Evolutionary conservation across 2,888 invertebrate species (phyloP).

Genomic region (Drosophila nigritarsus): DNA sequence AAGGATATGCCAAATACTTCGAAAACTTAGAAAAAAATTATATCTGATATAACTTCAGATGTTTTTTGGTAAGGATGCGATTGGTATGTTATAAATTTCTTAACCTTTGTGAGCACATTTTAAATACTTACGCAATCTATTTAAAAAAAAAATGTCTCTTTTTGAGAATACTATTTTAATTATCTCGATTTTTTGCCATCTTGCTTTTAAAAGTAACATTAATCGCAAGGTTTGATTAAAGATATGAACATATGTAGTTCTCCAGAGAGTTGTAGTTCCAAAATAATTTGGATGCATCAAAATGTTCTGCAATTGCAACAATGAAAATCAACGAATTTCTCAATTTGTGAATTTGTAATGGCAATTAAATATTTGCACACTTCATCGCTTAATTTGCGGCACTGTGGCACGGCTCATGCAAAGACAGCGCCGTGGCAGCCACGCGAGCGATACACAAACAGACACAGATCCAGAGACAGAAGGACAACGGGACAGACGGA

Average conservation of each 20-base stretch:
- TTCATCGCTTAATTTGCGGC: slow-evolving; percentile 35
- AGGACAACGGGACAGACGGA: neutral
- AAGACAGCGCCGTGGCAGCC: slow-evolving; percentile 46
- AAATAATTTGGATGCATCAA: neutral
- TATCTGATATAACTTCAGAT: neutral
- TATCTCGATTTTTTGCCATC: neutral
- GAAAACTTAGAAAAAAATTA: neutral
- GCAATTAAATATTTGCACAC: slow-evolving; percentile 20
- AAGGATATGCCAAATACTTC: neutral
- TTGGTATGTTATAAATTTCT: neutral
- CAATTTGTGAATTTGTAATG: slow-evolving; percentile 13
- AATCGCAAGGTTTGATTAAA: neutral
- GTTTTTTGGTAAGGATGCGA: neutral
- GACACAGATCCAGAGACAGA: neutral
- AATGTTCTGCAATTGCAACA: neutral
- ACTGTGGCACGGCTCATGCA: slow-evolving; percentile 49
- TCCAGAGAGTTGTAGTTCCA: neutral
- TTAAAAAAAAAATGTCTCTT: neutral
- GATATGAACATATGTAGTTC: neutral
- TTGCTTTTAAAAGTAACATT: too few relatives aligned
- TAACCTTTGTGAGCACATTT: neutral
- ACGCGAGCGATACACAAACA: slow-evolving; percentile 28
- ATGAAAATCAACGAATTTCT: slow-evolving; percentile 1
- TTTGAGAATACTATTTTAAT: neutral
- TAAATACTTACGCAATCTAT: neutral